Percentiles rank a stretch among this genome's conserved stretches.
Evolutionary conservation across 1,140 invertebrate genomes (phyloP).

Genomic region (Drosophila insularis): DNA sequence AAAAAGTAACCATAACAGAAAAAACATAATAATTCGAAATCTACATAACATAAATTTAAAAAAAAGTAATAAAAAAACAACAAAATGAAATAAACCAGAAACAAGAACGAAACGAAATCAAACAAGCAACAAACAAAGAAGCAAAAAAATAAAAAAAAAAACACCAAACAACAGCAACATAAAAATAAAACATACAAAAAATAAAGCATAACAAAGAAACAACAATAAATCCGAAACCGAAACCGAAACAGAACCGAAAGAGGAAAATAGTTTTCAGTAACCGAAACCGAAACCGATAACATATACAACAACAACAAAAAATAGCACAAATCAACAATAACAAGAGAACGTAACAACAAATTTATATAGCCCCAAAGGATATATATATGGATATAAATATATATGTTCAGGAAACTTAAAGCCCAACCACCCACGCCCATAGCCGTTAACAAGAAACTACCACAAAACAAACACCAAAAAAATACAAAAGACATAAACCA

Average conservation of each 20-base stretch:
- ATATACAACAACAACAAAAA: slow-evolving; percentile 29
- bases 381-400: background rate
- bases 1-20: slow-evolving; percentile 46
- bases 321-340: slow-evolving; percentile 31
- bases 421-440: slow-evolving; percentile 10
- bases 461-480: slow-evolving; percentile 50
- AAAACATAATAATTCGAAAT: slow-evolving; percentile 49
- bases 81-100: slow-evolving; percentile 30
- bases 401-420: background rate
- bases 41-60: slow-evolving; percentile 9
- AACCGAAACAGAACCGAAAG: slow-evolving; percentile 32
- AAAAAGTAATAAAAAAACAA: slow-evolving; percentile 36
- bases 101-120: slow-evolving; percentile 26
- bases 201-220: slow-evolving; percentile 23
- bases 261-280: slow-evolving; percentile 1
- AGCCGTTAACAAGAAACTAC: slow-evolving; percentile 31
- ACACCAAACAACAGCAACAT: too few species aligned
- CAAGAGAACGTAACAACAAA: slow-evolving; percentile 27
- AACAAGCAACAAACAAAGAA: slow-evolving; percentile 31
- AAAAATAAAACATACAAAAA: slow-evolving; percentile 16
- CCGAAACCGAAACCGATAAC: slow-evolving; percentile 25
- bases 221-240: slow-evolving; percentile 23
- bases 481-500: slow-evolving; percentile 38
- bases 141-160: slow-evolving; percentile 39
- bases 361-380: slow-evolving; percentile 20